Base-by-base conservation (phyloP, 1,140 invertebrate species). In the Leptinotarsa defecta region DNA sequence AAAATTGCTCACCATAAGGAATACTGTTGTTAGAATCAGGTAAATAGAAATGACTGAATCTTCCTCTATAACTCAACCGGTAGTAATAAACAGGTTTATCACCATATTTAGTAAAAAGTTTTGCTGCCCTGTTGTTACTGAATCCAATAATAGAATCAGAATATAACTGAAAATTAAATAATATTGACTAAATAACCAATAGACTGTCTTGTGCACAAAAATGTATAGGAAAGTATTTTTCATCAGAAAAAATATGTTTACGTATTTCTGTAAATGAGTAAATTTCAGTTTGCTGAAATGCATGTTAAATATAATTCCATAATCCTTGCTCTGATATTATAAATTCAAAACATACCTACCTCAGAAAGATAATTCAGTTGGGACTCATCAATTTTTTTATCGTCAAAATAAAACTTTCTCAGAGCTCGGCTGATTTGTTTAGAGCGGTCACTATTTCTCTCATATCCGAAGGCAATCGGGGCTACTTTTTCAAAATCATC, bases 401-500 rank as follows among this genome's bases (percentile, higher is more conserved):
- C 82, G 4, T 83, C 78, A 11, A 90, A 84, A 74, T 89, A 89
- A 79, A 87, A 88, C 74, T 83, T 76, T 69, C 81, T 87, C 4
- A 90, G 72, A 67, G 85, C 83, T 62, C 84, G 81, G 74, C 87
- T 90, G 4, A 90, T 87, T 13, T 86, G 80, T 43, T 81, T 80
- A 0, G 88, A 88, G 49, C 84, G 83, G 2, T 85, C 72, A 49
- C 85, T 88, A 43, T 86, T 83, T 71, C 84, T 84, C 78, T 90
- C 89, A 74, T 89, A 91, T 2, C 88, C 75, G 62, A 90, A 91
- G 72, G 84, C 85, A 1, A 90, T 88, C 2, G 90, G 90, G 2
- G 89, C 88, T 65, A 88, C 76, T 43, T 77, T 82, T 13, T 88
- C 85, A 81, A 88, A 91, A 34, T 90, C 83, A 2, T 86, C 78